These are phyloP conservation scores for Globia sparganii DNA, from an alignment of 2,888 invertebrate genomes.

Conservation along the genomic window DNA sequence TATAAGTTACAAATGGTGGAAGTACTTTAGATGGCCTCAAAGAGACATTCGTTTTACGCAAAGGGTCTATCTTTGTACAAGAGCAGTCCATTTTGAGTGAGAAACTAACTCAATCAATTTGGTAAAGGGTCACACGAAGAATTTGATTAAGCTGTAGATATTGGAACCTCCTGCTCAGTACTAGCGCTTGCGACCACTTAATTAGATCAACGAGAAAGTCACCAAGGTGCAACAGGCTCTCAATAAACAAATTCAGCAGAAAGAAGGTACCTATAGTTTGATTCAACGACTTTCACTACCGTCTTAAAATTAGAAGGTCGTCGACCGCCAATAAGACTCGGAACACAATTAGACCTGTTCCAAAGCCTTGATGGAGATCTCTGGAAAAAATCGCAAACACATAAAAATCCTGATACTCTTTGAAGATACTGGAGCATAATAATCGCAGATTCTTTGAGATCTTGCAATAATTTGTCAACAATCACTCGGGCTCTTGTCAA, in stretches of 20 bases:
- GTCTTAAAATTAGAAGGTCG: not conserved
- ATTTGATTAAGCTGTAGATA: too few species aligned
- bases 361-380: not conserved
- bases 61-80: too few species aligned
- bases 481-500: slow-evolving; percentile 23
- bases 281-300: not conserved
- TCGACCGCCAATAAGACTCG: not conserved
- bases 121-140: too few species aligned
- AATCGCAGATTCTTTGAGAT: slow-evolving; percentile 34
- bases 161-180: not conserved
- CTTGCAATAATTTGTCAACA: slow-evolving; percentile 31
- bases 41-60: too few species aligned
- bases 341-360: slow-evolving; percentile 10
- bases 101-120: too few species aligned
- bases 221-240: too few species aligned
- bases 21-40: too few species aligned
- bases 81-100: too few species aligned
- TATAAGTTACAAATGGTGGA: too few species aligned
- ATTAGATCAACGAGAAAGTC: too few species aligned
- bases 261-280: not conserved
- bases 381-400: slow-evolving; percentile 13
- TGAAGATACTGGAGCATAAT: not conserved
- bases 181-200: not conserved
- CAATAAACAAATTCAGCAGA: not conserved
- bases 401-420: slow-evolving; percentile 21